Percentiles rank a stretch among this genome's conserved stretches.
These are phyloP conservation scores for Diadema setosum DNA, from an alignment of 35 echinoderm and acorn worm genomes.

Conservation along the genomic window DNA sequence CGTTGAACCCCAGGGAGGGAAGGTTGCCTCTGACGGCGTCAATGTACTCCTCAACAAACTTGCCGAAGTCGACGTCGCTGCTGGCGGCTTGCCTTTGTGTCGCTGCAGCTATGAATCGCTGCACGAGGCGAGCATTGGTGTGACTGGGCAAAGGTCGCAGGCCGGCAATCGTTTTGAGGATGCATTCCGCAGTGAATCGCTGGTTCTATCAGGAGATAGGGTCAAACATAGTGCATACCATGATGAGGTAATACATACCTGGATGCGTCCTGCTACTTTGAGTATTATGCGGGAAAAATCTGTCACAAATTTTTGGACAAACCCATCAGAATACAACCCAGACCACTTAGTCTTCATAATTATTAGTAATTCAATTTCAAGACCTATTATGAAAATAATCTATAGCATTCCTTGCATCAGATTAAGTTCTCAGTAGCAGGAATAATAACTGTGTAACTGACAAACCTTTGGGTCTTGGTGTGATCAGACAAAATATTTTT, in stretches of 20 bases:
- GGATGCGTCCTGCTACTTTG: not conserved
- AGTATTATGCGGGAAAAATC: not conserved
- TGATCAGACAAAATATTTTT: too few species aligned
- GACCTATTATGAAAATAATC: too few species aligned
- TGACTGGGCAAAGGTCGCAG: constrained; percentile 1
- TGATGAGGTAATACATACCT: not conserved
- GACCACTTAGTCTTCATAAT: not conserved
- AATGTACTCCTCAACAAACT: not conserved
- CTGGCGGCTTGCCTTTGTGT: constrained; percentile 17
- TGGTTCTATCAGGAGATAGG: not conserved
- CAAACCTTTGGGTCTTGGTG: too few species aligned
- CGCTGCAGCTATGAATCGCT: constrained; percentile 25
- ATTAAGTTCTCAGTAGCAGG: too few species aligned
- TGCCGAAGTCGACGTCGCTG: not conserved
- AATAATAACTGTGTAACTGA: too few species aligned
- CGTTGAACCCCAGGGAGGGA: not conserved
- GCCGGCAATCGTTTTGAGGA: constrained; percentile 35
- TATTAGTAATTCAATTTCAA: too few species aligned
- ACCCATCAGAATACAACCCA: not conserved
- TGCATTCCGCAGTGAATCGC: constrained; percentile 51
- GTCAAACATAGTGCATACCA: not conserved
- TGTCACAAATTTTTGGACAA: not conserved
- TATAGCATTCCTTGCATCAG: too few species aligned
- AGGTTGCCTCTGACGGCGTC: not conserved
- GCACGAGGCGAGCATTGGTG: constrained; percentile 19